These are phyloP conservation scores for Hipparchia sbordonii DNA, from an alignment of 2,888 invertebrate genomes.

Conservation along the genomic window DNA sequence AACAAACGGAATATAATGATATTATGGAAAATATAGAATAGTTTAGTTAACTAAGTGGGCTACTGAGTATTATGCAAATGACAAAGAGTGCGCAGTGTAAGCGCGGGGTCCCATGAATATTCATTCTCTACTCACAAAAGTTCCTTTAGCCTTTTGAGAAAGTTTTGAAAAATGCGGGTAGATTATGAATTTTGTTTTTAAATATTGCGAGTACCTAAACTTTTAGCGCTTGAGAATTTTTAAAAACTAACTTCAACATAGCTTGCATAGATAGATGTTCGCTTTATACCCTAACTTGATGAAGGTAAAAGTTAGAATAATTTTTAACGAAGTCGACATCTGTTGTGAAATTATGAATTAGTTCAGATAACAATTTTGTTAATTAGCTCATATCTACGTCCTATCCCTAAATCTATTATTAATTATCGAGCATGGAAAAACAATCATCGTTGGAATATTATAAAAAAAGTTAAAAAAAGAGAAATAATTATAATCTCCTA, in stretches of 20 bases:
- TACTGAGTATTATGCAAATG: slow-evolving; percentile 49
- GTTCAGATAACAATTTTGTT: no score
- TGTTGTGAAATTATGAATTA: no score
- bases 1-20: slow-evolving; percentile 3
- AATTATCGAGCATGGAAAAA: no score
- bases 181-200: slow-evolving; percentile 33
- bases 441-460: no score
- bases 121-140: slow-evolving; percentile 41
- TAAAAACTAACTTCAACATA: slow-evolving; percentile 12
- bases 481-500: no score
- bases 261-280: slow-evolving; percentile 14
- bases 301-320: background rate
- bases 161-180: slow-evolving; percentile 33
- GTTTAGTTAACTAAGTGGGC: slow-evolving; percentile 39
- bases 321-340: background rate
- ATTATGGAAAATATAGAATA: slow-evolving; percentile 31
- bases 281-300: slow-evolving; percentile 5
- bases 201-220: slow-evolving; percentile 18
- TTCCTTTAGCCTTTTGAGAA: slow-evolving; percentile 36
- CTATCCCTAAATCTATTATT: no score
- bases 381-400: no score
- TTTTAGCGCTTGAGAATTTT: slow-evolving; percentile 21
- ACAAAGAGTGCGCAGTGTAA: slow-evolving; percentile 44
- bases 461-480: no score
- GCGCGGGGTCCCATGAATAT: slow-evolving; percentile 47